Evolutionary conservation across 2,888 invertebrate genomes (phyloP).

Genomic region (Diogma glabrata): DNA sequence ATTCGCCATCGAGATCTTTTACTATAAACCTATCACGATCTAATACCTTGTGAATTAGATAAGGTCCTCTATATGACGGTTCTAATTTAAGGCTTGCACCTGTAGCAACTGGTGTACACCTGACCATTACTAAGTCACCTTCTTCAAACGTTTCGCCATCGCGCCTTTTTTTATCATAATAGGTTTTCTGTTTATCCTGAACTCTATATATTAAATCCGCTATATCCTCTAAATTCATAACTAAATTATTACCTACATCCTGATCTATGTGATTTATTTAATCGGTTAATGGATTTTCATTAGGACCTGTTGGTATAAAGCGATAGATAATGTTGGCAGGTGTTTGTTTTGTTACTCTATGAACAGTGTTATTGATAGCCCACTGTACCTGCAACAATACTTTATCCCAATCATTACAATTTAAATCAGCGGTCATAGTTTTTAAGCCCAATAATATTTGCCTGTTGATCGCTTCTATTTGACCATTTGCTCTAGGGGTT

Average conservation of each 20-base stretch:
- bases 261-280: background rate
- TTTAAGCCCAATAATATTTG: background rate
- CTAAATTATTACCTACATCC: background rate
- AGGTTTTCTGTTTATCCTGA: background rate
- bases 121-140: background rate
- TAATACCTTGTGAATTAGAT: background rate
- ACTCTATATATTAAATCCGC: background rate
- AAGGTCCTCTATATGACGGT: background rate
- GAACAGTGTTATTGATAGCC: background rate
- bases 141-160: background rate
- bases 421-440: background rate
- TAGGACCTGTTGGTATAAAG: background rate
- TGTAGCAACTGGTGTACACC: background rate
- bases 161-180: background rate
- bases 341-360: background rate
- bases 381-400: too few species aligned
- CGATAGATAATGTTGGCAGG: too few species aligned
- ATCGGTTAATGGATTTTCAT: background rate
- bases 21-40: too few species aligned
- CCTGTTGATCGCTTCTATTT: background rate
- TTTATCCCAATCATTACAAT: background rate
- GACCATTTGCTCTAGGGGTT: background rate
- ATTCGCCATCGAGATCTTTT: background rate
- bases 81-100: background rate
- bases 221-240: too few species aligned